These are phyloP conservation scores for Mus minutoides DNA, from an alignment of 2,797 vertebrate species.

Conservation along the genomic window DNA sequence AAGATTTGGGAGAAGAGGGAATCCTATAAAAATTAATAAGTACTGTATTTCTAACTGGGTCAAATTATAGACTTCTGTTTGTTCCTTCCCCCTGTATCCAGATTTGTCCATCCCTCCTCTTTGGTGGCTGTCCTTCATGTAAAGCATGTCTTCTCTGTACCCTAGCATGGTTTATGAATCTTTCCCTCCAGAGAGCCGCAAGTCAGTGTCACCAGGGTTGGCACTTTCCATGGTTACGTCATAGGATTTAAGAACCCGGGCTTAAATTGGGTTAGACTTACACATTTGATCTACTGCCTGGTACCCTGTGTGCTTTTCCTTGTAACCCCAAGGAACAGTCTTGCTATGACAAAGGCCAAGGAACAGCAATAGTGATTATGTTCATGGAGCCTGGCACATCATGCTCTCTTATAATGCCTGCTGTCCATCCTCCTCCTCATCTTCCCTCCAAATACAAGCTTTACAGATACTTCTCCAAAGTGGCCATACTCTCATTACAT, in stretches of 20 bases:
- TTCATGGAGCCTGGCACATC: background rate
- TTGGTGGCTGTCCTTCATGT: background rate
- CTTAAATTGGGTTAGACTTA: background rate
- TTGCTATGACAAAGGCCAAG: background rate
- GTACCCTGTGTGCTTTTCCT: background rate
- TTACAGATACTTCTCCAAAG: constrained; percentile 32
- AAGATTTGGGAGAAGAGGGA: background rate
- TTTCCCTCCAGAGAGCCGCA: background rate
- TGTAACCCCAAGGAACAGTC: background rate
- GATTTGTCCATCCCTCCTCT: background rate
- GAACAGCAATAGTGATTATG: background rate
- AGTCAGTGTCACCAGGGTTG: background rate
- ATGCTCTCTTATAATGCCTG: background rate
- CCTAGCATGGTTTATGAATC: background rate
- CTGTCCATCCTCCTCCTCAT: no score
- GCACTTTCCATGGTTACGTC: background rate
- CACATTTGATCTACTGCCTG: background rate
- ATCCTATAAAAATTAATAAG: background rate
- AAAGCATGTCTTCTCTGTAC: background rate
- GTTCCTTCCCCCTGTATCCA: background rate
- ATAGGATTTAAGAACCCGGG: background rate
- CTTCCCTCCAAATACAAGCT: background rate
- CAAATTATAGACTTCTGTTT: background rate
- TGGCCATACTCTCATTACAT: background rate
- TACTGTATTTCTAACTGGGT: background rate